These are phyloP conservation scores for Rallus limicola DNA, from an alignment of 2,113 vertebrate genomes.

Conservation along the genomic window DNA sequence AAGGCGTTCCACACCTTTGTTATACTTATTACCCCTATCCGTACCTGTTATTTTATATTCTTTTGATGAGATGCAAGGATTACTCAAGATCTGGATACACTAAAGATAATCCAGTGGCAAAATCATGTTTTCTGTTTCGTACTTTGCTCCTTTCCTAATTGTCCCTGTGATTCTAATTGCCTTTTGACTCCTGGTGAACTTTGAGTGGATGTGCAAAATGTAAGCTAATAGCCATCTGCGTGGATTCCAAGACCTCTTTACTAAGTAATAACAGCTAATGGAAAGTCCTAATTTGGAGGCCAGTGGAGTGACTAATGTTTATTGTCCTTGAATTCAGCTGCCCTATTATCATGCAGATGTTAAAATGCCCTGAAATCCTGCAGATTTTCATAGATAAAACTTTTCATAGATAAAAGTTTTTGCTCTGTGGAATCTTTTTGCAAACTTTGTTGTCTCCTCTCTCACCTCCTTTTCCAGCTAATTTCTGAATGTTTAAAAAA, in stretches of 20 bases:
- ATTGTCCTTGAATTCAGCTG: conserved; percentile 26
- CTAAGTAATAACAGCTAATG: conserved; percentile 44
- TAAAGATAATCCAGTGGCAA: neutral
- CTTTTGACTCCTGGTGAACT: conserved; percentile 34
- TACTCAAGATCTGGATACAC: neutral
- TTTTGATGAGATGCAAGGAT: neutral
- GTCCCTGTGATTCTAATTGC: neutral
- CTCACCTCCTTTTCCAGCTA: conserved; percentile 45
- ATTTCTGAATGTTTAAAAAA: conserved; percentile 32
- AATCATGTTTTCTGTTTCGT: neutral
- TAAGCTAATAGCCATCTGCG: conserved; percentile 27
- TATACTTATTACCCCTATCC: neutral
- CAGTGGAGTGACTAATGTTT: conserved; percentile 54
- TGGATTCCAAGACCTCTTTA: conserved; percentile 31
- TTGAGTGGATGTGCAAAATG: conserved; percentile 1
- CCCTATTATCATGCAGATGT: neutral
- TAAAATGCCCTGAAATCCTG: conserved; percentile 11
- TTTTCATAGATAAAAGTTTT: conserved; percentile 43
- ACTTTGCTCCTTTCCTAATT: neutral
- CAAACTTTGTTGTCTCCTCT: conserved; percentile 5
- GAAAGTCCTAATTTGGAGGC: conserved; percentile 29
- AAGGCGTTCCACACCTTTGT: neutral
- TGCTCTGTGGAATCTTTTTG: conserved; percentile 7
- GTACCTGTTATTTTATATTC: neutral
- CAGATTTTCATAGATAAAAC: conserved; percentile 31